These are phyloP conservation scores for Zaprionus lachaisei DNA, from an alignment of 1,140 invertebrate species.

Conservation along the genomic window DNA sequence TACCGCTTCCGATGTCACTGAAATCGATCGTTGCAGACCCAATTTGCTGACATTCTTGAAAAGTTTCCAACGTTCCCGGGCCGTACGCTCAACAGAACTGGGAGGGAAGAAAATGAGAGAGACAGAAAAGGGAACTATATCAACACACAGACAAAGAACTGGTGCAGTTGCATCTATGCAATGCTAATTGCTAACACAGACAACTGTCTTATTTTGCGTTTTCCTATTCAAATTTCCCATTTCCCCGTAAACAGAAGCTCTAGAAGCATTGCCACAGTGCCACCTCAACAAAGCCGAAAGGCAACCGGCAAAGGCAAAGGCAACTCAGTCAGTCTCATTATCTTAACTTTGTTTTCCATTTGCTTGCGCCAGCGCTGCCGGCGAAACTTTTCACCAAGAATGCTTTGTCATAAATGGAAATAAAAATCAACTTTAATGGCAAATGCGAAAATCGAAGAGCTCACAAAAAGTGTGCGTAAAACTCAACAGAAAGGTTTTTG, in stretches of 20 bases:
- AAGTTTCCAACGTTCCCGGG: constrained; percentile 88
- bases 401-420: constrained; percentile 17
- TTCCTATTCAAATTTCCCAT: not conserved
- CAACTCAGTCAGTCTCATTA: constrained; percentile 16
- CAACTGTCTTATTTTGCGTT: not conserved
- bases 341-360: constrained; percentile 11
- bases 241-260: not conserved
- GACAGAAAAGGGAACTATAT: not conserved
- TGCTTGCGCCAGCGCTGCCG: not conserved
- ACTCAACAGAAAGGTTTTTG: constrained; percentile 14
- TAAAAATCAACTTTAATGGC: constrained; percentile 16
- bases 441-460: constrained; percentile 22
- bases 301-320: not conserved
- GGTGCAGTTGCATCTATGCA: not conserved
- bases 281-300: not conserved
- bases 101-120: not conserved
- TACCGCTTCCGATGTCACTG: constrained; percentile 59
- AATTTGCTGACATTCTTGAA: constrained; percentile 87
- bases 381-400: constrained; percentile 4
- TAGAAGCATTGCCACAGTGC: not conserved
- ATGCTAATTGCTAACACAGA: not conserved
- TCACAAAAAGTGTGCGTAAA: constrained; percentile 11
- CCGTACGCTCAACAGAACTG: constrained; percentile 84
- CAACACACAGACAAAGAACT: not conserved
- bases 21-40: constrained; percentile 85